Conservation (phyloP, 1,140 invertebrate species). For the Diabrotica undecimpunctata region DNA sequence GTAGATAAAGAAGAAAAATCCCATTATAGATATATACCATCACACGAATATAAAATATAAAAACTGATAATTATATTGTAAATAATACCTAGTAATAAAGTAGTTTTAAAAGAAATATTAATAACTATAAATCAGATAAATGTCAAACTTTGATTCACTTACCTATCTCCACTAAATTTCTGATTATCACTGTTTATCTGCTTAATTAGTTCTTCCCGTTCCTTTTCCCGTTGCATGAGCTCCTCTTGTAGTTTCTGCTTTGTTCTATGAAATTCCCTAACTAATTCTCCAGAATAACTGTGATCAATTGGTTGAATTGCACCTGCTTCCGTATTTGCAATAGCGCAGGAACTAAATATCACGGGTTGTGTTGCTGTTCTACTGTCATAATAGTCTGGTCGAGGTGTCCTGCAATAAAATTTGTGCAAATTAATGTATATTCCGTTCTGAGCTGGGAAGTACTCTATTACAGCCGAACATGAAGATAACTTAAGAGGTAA, state of each 20-base stretch:
- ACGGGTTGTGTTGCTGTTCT: slow-evolving; percentile 39
- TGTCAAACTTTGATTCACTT: slow-evolving; percentile 20
- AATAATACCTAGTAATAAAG: too few species aligned
- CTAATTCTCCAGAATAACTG: slow-evolving; percentile 62
- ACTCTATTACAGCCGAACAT: too few species aligned
- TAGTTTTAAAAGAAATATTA: too few species aligned
- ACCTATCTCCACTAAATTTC: slow-evolving; percentile 37
- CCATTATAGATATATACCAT: too few species aligned
- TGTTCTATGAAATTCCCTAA: slow-evolving; percentile 70
- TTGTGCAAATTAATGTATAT: neutral
- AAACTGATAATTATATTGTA: too few species aligned
- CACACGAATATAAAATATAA: too few species aligned
- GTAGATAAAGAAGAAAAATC: too few species aligned
- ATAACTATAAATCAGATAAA: too few species aligned
- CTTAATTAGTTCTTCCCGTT: slow-evolving; percentile 54
- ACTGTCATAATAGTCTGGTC: slow-evolving; percentile 15
- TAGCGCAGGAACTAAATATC: slow-evolving; percentile 23
- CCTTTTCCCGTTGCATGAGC: slow-evolving; percentile 58
- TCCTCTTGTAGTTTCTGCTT: slow-evolving; percentile 65
- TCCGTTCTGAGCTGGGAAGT: too few species aligned
- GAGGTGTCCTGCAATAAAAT: neutral
- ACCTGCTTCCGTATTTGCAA: slow-evolving; percentile 16
- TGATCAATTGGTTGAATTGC: slow-evolving; percentile 46
- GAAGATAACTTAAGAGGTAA: too few species aligned
- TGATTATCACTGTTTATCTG: slow-evolving; percentile 52